Conservation (phyloP, 2,888 invertebrate genomes). For the Furcula furcula region DNA sequence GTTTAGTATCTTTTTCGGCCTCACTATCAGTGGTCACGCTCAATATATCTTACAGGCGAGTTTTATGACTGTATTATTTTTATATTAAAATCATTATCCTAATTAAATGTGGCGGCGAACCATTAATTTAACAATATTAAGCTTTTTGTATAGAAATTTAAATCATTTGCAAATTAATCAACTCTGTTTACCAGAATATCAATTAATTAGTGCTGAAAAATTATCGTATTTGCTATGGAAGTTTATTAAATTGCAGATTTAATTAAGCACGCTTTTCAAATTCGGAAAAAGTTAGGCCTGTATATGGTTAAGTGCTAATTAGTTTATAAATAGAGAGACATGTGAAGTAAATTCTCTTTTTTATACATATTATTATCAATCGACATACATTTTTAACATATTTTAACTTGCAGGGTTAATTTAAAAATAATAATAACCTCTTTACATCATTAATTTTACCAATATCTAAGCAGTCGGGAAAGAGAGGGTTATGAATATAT, state of each 20-base stretch:
- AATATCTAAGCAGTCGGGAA: too few relatives aligned
- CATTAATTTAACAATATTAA: slow-evolving; percentile 14
- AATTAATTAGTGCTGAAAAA: slow-evolving; percentile 21
- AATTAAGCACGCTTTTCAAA: slow-evolving; percentile 11
- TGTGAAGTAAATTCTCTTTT: too few relatives aligned
- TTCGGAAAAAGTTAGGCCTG: slow-evolving; percentile 10
- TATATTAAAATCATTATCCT: slow-evolving; percentile 9
- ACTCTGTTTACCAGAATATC: slow-evolving; percentile 16
- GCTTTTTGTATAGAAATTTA: slow-evolving; percentile 12
- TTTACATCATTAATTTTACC: too few relatives aligned
- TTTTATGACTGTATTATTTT: slow-evolving; percentile 26
- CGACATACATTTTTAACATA: too few relatives aligned
- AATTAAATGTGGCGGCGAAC: slow-evolving; percentile 8
- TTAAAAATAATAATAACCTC: too few relatives aligned
- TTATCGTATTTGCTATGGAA: slow-evolving; percentile 10
- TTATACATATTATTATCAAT: too few relatives aligned
- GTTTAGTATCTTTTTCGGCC: slow-evolving; percentile 90
- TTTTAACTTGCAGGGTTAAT: too few relatives aligned
- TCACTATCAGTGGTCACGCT: slow-evolving; percentile 91
- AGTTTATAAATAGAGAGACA: too few relatives aligned
- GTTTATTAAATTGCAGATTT: slow-evolving; percentile 11
- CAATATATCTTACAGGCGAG: slow-evolving; percentile 89
- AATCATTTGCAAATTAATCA: slow-evolving; percentile 20
- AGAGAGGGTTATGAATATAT: too few relatives aligned
- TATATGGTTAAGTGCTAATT: slow-evolving; percentile 7